Conservation (phyloP, 2,888 invertebrate genomes). For the Bugulina stolonifera region DNA sequence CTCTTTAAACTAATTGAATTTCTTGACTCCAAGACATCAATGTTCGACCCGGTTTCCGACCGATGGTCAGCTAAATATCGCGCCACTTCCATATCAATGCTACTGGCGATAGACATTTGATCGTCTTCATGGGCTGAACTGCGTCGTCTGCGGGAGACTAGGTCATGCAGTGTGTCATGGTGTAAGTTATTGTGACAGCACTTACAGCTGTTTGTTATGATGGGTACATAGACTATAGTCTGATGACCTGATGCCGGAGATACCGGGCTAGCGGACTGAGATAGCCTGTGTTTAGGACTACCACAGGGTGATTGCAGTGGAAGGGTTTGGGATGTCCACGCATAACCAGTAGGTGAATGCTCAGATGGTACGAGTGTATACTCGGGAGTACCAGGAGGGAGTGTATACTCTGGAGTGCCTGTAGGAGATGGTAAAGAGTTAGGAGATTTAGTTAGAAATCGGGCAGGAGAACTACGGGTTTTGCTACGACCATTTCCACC, state of each 20-base stretch:
- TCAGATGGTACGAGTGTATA: not conserved
- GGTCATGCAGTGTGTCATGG: not conserved
- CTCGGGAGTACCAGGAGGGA: not conserved
- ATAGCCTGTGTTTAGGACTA: constrained; percentile 1
- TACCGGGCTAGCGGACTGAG: not conserved
- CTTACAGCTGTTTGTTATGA: not conserved
- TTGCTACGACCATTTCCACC: not conserved
- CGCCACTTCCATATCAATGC: constrained; percentile 9
- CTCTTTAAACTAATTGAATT: not conserved
- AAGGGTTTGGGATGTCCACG: constrained; percentile 2
- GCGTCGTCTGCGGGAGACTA: not conserved
- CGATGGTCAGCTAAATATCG: constrained; percentile 7
- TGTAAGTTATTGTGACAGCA: not conserved
- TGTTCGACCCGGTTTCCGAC: not conserved
- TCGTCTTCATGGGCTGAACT: constrained; percentile 4
- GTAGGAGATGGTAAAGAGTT: not conserved
- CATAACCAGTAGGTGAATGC: not conserved
- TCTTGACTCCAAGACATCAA: constrained; percentile 15
- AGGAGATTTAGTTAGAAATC: not conserved
- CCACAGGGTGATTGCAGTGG: not conserved
- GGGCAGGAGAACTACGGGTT: not conserved
- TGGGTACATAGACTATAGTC: constrained; percentile 9
- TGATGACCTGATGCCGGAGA: constrained; percentile 19
- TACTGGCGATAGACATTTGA: constrained; percentile 15
- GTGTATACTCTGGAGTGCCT: not conserved